Evolutionary conservation across 2,113 vertebrate species (phyloP).

Genomic region (Sinosuthora webbiana): DNA sequence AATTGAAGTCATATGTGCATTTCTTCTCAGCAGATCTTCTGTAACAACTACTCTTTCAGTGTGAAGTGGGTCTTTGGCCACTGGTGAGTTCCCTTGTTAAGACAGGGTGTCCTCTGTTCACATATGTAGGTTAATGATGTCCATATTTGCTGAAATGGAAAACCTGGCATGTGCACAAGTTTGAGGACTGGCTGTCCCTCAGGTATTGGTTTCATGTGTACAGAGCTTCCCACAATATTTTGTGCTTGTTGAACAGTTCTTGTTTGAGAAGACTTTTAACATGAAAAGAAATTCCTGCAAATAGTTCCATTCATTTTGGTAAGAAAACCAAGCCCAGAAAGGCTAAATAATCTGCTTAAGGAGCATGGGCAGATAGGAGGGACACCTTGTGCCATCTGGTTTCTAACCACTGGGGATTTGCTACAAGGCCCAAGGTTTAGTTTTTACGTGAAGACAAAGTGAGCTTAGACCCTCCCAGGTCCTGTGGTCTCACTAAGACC

Average conservation of each 20-base stretch:
- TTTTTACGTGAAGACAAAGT: fast-evolving
- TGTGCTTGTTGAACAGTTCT: neutral
- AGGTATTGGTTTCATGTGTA: neutral
- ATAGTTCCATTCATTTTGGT: neutral
- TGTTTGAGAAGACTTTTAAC: neutral
- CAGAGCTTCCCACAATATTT: neutral
- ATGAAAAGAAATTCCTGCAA: neutral
- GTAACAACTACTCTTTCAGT: neutral
- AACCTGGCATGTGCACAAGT: neutral
- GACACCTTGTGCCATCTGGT: neutral
- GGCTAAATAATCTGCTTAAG: neutral
- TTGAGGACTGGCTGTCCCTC: neutral
- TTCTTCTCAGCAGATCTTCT: neutral
- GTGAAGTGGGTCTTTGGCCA: neutral
- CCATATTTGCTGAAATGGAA: neutral
- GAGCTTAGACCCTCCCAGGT: neutral
- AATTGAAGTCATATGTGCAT: neutral
- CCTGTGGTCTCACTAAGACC: fast-evolving
- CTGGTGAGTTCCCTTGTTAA: neutral
- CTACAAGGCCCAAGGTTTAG: neutral
- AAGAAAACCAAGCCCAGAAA: neutral
- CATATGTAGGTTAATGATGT: neutral
- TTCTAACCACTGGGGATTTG: neutral
- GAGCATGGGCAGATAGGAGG: neutral
- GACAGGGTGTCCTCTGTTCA: neutral